These are phyloP conservation scores for Catharus bicknelli DNA, from an alignment of 2,113 vertebrate species.

Conservation along the genomic window DNA sequence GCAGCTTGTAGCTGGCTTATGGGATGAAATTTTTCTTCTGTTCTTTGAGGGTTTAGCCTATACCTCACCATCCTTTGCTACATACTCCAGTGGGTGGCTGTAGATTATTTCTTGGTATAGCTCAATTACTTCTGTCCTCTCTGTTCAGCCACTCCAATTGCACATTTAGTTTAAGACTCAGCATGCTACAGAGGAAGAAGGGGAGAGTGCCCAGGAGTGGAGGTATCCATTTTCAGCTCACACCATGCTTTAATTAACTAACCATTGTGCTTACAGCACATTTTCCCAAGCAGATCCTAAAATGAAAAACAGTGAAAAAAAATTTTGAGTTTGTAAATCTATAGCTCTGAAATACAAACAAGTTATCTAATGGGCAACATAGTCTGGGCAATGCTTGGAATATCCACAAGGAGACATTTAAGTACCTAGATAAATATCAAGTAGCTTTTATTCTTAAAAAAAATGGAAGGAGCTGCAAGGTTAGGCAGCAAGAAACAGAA, in stretches of 20 bases:
- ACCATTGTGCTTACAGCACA: neutral
- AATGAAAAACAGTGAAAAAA: neutral
- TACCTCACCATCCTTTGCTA: neutral
- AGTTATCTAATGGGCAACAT: neutral
- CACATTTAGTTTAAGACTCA: neutral
- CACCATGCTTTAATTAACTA: neutral
- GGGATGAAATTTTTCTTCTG: neutral
- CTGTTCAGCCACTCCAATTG: neutral
- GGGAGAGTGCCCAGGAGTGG: neutral
- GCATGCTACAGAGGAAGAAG: neutral
- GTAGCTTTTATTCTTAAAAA: neutral
- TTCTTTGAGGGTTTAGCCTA: neutral
- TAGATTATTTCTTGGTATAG: neutral
- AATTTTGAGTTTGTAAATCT: neutral
- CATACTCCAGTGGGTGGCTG: fast-evolving
- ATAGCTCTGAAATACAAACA: neutral
- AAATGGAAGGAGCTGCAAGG: neutral
- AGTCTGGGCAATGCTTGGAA: neutral
- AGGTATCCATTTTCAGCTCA: neutral
- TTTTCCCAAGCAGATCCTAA: neutral
- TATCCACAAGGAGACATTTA: neutral
- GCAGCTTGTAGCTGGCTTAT: neutral
- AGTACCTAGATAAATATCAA: neutral
- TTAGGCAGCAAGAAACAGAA: neutral
- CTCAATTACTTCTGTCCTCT: neutral